Evolutionary conservation across 1,140 invertebrate genomes (phyloP).

Genomic region (Papilio dardanus): DNA sequence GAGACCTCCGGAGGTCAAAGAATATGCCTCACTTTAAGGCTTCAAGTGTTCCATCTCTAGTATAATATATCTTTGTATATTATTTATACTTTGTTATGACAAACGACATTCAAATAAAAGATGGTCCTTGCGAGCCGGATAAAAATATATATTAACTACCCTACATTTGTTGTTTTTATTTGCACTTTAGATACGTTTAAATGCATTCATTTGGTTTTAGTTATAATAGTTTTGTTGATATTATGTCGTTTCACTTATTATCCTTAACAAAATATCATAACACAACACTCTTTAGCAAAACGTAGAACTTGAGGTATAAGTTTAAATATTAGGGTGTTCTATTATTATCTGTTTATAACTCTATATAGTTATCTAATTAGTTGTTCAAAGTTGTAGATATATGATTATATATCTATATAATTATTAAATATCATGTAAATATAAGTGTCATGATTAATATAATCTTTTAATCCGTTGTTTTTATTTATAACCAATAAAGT

Average conservation of each 20-base stretch:
- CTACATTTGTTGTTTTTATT: neutral
- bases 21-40: no score
- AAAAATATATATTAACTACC: neutral
- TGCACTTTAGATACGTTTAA: neutral
- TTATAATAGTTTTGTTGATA: neutral
- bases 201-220: neutral
- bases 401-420: neutral
- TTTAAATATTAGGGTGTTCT: neutral
- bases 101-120: neutral
- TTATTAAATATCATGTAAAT: neutral
- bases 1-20: no score
- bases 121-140: neutral
- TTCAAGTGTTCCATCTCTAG: no score
- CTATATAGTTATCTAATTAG: neutral
- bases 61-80: neutral
- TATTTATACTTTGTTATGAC: neutral
- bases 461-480: neutral
- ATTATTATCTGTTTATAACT: neutral
- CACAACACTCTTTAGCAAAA: no score
- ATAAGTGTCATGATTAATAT: neutral
- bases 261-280: no score
- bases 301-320: neutral
- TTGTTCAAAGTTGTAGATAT: neutral
- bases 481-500: neutral
- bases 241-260: no score